Conservation (phyloP, 2,797 vertebrate genomes). For the Allobates femoralis region DNA sequence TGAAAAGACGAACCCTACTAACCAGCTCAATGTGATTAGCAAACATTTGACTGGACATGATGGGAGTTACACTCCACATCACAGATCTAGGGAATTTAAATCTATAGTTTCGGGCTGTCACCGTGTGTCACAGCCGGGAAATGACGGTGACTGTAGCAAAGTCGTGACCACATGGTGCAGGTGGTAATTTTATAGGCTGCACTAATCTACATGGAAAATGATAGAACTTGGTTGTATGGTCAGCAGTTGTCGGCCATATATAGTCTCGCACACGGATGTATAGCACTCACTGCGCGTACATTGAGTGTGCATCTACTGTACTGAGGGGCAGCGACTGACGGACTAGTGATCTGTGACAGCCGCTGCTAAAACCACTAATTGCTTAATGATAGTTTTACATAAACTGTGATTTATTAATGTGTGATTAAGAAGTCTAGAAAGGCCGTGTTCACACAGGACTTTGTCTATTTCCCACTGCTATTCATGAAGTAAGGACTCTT, state of each 20-base stretch:
- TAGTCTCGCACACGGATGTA: neutral
- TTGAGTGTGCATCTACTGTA: neutral
- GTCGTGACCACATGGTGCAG: neutral
- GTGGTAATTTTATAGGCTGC: neutral
- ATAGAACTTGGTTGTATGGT: neutral
- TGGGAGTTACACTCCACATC: too few species aligned
- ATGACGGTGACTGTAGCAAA: too few species aligned
- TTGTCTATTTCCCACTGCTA: too few species aligned
- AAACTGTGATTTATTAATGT: conserved; percentile 27
- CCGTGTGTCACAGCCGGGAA: too few species aligned
- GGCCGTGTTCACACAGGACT: neutral
- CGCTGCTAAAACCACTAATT: neutral
- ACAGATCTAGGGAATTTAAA: too few species aligned
- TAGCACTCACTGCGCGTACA: neutral
- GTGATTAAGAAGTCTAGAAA: neutral
- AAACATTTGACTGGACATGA: too few species aligned
- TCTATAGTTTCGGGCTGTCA: too few species aligned
- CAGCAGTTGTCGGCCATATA: neutral
- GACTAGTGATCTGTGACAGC: neutral
- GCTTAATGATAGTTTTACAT: neutral
- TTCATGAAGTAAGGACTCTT: too few species aligned
- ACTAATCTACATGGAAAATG: neutral
- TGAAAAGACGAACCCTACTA: neutral
- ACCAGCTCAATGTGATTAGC: neutral
- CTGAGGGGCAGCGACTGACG: neutral